Evolutionary conservation across 1,140 invertebrate species (phyloP).

Genomic region (Oryzaephilus surinamensis): DNA sequence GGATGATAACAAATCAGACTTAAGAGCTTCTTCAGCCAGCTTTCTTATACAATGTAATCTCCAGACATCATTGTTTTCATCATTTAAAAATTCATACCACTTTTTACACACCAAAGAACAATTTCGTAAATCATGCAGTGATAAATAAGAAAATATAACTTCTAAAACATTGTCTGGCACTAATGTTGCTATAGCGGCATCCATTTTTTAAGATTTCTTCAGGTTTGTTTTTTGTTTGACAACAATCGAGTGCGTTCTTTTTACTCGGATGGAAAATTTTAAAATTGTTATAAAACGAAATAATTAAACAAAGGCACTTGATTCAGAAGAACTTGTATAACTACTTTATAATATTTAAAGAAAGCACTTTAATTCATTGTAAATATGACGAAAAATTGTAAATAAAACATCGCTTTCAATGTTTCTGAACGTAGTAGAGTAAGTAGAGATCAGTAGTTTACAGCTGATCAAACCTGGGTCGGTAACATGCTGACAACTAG

Average conservation of each 20-base stretch:
- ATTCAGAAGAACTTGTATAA: too few relatives aligned
- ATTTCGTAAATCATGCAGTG: slow-evolving; percentile 72
- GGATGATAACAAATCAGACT: slow-evolving; percentile 83
- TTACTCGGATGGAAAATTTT: background rate
- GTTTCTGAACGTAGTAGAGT: background rate
- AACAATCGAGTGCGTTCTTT: background rate
- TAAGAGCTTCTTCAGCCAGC: slow-evolving; percentile 82
- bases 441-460: background rate
- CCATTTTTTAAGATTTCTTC: slow-evolving; percentile 23
- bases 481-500: slow-evolving; percentile 7
- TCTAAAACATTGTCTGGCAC: slow-evolving; percentile 77
- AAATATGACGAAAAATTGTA: background rate
- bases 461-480: background rate
- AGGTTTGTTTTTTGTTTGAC: slow-evolving; percentile 4
- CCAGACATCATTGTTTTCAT: slow-evolving; percentile 96
- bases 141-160: slow-evolving; percentile 87
- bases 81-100: slow-evolving; percentile 83
- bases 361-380: too few relatives aligned
- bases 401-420: background rate
- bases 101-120: slow-evolving; percentile 89
- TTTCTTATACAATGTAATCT: slow-evolving; percentile 78
- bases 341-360: too few relatives aligned
- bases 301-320: background rate
- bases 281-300: background rate
- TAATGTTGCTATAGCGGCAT: slow-evolving; percentile 21